A percentile compares a stretch with the other conserved stretches of the same genome.
Conservation (phyloP, 2,797 vertebrate species). For the Bradypodion ventrale region DNA sequence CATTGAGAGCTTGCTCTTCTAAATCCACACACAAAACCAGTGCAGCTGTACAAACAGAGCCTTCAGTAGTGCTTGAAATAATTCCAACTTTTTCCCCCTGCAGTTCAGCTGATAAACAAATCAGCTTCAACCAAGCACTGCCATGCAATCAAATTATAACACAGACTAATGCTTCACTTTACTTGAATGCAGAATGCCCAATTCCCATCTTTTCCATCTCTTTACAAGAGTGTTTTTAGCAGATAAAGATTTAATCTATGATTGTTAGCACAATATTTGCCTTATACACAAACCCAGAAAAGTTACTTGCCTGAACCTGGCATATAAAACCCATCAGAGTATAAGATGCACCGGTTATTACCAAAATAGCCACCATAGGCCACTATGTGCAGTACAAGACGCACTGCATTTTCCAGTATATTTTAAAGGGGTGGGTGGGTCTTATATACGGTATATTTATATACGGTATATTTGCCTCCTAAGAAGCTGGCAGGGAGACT, state of each 20-base stretch:
- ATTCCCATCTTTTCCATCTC: not conserved
- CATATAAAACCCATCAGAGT: no score
- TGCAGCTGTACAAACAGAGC: slow-evolving; percentile 28
- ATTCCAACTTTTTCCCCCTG: not conserved
- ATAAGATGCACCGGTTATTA: no score
- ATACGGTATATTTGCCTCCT: not conserved
- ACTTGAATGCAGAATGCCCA: not conserved
- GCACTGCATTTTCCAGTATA: no score
- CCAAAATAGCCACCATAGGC: no score
- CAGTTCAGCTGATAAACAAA: slow-evolving; percentile 9
- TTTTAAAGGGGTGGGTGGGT: no score
- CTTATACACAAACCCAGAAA: not conserved
- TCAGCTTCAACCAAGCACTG: not conserved
- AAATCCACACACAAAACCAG: not conserved
- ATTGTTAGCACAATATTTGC: not conserved
- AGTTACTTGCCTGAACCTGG: not conserved
- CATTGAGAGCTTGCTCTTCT: not conserved
- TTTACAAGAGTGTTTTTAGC: not conserved
- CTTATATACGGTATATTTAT: no score
- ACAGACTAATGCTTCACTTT: not conserved
- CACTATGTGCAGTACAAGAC: no score
- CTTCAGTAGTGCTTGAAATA: slow-evolving; percentile 10
- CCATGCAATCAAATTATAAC: not conserved
- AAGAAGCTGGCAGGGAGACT: not conserved
- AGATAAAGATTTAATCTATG: not conserved